A percentile compares a stretch with the other conserved stretches of the same genome.
These are phyloP conservation scores for Rapana venosa DNA, from an alignment of 2,888 invertebrate species.

Conservation along the genomic window DNA sequence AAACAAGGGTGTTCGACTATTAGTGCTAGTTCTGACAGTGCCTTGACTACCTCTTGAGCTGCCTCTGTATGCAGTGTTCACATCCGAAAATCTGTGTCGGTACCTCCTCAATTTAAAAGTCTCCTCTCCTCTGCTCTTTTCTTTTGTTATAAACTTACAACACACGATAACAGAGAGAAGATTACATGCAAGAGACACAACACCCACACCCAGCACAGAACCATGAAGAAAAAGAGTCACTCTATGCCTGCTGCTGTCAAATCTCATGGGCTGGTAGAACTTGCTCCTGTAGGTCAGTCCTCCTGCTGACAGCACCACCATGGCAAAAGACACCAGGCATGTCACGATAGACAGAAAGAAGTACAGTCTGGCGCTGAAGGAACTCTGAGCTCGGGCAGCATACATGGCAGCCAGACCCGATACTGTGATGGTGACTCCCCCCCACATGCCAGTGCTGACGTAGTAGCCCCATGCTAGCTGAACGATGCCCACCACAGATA, in stretches of 20 bases:
- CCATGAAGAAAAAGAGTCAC: conserved; percentile 65
- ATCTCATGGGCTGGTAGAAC: conserved; percentile 58
- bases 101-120: conserved; percentile 41
- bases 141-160: conserved; percentile 63
- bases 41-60: conserved; percentile 46
- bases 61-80: conserved; percentile 41
- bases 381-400: conserved; percentile 58
- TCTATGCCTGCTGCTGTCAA: conserved; percentile 48
- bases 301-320: conserved; percentile 67
- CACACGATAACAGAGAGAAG: conserved; percentile 63
- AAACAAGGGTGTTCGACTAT: conserved; percentile 47
- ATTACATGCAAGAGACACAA: conserved; percentile 61
- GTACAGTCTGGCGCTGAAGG: conserved; percentile 63
- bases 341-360: conserved; percentile 61
- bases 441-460: conserved; percentile 72
- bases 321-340: conserved; percentile 60
- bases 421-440: conserved; percentile 61
- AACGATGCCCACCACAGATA: conserved; percentile 66
- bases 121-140: conserved; percentile 49
- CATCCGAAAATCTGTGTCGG: conserved; percentile 44
- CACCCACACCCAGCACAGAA: conserved; percentile 60
- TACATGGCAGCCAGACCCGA: conserved; percentile 66
- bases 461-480: conserved; percentile 71
- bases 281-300: conserved; percentile 66
- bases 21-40: conserved; percentile 41